Evolutionary conservation across 2,113 vertebrate species (phyloP).

Genomic region (Seriola aureovittata): DNA sequence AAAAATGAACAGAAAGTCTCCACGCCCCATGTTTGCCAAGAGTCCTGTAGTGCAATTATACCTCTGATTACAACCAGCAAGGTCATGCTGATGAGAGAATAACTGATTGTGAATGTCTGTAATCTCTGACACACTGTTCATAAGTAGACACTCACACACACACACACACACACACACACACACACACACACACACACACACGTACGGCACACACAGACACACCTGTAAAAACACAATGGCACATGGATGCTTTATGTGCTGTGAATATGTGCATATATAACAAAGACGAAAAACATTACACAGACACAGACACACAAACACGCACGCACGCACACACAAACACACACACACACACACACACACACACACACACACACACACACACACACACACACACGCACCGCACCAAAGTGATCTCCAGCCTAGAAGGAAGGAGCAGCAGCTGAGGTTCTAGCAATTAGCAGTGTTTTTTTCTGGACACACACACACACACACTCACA

Average conservation of each 20-base stretch:
- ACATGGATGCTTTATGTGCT: neutral
- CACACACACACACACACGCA: neutral
- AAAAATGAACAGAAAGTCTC: constrained; percentile 19
- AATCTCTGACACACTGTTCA: constrained; percentile 32
- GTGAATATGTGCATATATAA: neutral
- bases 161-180: neutral
- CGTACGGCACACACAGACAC: neutral
- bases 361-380: neutral
- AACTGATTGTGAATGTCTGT: constrained; percentile 18
- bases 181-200: neutral
- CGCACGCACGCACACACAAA: neutral
- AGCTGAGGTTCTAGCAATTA: constrained; percentile 32
- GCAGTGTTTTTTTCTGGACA: neutral
- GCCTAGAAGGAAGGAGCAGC: neutral
- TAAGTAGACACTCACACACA: neutral
- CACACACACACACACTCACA: neutral
- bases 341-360: no score
- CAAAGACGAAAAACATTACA: neutral
- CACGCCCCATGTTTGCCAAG: neutral
- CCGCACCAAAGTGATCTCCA: neutral
- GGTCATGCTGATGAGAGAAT: constrained; percentile 29
- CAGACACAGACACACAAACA: neutral
- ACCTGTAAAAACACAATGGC: neutral
- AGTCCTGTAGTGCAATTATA: constrained; percentile 44
- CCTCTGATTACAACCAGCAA: constrained; percentile 43